Conservation (phyloP, 2,888 invertebrate species). For the Steinernema scapterisci region DNA sequence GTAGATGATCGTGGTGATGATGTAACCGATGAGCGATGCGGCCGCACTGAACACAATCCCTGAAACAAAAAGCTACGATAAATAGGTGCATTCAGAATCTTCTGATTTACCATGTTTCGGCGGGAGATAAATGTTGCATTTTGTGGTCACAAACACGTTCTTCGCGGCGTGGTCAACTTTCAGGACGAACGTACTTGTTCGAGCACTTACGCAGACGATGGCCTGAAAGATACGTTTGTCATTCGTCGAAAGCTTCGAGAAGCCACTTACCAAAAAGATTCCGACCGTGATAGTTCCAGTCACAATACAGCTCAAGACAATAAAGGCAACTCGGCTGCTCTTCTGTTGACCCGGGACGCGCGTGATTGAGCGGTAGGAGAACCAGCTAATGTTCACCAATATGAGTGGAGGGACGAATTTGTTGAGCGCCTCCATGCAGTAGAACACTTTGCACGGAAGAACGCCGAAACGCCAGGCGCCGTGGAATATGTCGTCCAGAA, state of each 20-base stretch:
- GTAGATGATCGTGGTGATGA: constrained; percentile 45
- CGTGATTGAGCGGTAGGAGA: constrained; percentile 42
- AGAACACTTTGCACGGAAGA: constrained; percentile 27
- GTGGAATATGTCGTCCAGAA: constrained; percentile 43
- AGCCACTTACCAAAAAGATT: background rate
- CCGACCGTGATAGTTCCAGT: constrained; percentile 2
- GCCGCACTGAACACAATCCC: constrained; percentile 44
- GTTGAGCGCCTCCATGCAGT: constrained; percentile 49
- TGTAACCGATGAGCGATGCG: constrained; percentile 49
- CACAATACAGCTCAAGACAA: background rate
- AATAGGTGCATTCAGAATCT: background rate
- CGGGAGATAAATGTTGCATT: constrained; percentile 23
- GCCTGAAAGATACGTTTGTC: background rate
- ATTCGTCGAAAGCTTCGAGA: too few relatives aligned
- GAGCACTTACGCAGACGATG: background rate
- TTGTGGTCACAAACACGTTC: constrained; percentile 7
- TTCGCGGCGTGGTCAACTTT: background rate
- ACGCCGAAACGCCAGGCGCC: constrained; percentile 46
- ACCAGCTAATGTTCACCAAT: constrained; percentile 47
- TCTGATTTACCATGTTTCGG: constrained; percentile 1
- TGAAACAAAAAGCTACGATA: constrained; percentile 27
- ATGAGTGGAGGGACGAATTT: constrained; percentile 50
- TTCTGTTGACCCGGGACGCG: background rate
- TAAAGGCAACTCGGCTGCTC: background rate
- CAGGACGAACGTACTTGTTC: constrained; percentile 1